Evolutionary conservation across 1,140 invertebrate species (phyloP).

Genomic region (Arctopsyche grandis): DNA sequence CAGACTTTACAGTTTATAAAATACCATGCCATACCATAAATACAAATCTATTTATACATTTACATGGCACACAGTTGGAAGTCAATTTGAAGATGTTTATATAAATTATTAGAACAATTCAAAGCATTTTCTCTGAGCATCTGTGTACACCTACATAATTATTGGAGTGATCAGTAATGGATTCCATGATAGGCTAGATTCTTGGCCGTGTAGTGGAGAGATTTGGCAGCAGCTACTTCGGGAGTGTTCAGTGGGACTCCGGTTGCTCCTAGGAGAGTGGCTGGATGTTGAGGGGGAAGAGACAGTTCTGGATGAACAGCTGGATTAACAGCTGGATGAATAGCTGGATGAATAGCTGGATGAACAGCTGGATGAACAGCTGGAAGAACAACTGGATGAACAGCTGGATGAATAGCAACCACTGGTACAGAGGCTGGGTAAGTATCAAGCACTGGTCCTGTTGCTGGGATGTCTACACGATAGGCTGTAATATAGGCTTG

Average conservation of each 20-base stretch:
- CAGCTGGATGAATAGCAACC: background rate
- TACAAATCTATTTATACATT: no score
- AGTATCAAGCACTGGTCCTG: background rate
- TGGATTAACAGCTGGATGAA: constrained; percentile 48
- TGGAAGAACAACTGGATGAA: constrained; percentile 46
- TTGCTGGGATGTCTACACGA: background rate
- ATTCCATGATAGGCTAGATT: constrained; percentile 55
- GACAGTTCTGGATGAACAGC: constrained; percentile 48
- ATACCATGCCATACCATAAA: no score
- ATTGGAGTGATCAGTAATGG: constrained; percentile 56
- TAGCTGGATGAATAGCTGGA: constrained; percentile 56
- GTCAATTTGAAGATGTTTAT: no score
- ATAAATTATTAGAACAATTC: no score
- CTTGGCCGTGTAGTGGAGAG: constrained; percentile 61
- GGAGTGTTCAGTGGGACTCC: constrained; percentile 60
- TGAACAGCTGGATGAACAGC: constrained; percentile 50
- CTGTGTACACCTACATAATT: no score
- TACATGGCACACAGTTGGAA: no score
- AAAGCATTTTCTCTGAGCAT: no score
- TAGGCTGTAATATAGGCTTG: background rate
- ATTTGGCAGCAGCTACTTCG: constrained; percentile 64
- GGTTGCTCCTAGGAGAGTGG: constrained; percentile 56
- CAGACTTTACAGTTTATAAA: no score
- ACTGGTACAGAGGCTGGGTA: background rate
- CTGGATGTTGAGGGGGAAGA: constrained; percentile 51